These are phyloP conservation scores for Castor canadensis DNA, from an alignment of 2,113 vertebrate genomes.

Conservation along the genomic window DNA sequence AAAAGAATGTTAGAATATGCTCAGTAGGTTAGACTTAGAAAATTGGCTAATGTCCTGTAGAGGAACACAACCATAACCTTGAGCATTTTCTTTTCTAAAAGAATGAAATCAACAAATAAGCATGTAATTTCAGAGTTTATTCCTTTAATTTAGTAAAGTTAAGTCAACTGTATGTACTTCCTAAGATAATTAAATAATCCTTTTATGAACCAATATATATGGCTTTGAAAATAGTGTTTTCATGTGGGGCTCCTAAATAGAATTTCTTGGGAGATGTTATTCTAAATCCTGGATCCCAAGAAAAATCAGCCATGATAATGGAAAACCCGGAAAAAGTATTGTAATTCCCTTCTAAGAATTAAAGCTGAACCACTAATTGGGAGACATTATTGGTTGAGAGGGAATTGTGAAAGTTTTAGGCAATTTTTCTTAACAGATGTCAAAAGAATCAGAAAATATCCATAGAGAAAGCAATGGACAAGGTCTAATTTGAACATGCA, in stretches of 20 bases:
- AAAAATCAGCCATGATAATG: neutral
- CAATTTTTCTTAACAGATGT: neutral
- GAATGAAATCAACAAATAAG: neutral
- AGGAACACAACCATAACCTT: constrained; percentile 11
- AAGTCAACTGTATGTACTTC: neutral
- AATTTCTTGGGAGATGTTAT: neutral
- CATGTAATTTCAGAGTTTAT: neutral
- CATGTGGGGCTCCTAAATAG: neutral
- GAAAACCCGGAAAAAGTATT: neutral
- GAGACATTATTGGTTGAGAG: neutral
- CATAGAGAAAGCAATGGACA: neutral
- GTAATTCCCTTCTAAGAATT: neutral
- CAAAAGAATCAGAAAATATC: neutral
- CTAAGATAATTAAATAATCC: neutral
- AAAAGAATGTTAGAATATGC: neutral
- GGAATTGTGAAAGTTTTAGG: neutral
- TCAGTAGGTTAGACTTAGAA: neutral
- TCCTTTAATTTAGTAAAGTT: neutral
- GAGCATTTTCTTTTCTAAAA: neutral
- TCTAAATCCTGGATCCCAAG: neutral
- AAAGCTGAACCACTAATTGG: neutral
- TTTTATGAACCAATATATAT: neutral
- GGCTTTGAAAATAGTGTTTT: neutral
- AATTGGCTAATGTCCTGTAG: neutral
- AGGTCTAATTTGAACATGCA: constrained; percentile 23